phyloP scores from a whole-genome alignment of 2,113 vertebrate species.

The Gallinago undulata region DNA sequence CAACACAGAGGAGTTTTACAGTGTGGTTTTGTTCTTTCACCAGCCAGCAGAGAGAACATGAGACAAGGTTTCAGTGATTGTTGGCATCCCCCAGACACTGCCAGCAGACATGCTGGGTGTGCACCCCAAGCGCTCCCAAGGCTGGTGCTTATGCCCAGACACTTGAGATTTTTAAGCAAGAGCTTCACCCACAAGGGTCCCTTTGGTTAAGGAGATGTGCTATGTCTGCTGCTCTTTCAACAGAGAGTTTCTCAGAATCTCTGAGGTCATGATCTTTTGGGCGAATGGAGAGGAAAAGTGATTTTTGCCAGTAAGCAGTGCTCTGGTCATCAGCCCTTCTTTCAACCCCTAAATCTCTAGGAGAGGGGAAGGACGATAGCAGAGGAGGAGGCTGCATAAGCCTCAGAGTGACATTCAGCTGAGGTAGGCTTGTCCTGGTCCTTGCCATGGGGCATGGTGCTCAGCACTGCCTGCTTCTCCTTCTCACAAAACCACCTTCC shows the following conservation, averaged over 20 bases:
- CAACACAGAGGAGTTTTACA: neutral
- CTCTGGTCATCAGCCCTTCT: neutral
- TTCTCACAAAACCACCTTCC: neutral
- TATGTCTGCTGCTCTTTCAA: neutral
- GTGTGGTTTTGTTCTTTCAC: neutral
- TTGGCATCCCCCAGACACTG: neutral
- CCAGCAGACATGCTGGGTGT: neutral
- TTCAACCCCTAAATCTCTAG: neutral
- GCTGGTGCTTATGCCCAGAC: rapidly evolving
- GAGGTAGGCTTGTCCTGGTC: neutral
- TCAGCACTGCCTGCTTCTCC: neutral
- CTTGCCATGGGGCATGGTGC: too few species aligned
- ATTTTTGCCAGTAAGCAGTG: rapidly evolving
- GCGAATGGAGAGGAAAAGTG: rapidly evolving
- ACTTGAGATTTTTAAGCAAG: neutral
- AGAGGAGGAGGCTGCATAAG: neutral
- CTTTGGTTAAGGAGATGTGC: neutral
- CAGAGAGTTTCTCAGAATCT: neutral
- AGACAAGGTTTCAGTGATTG: rapidly evolving
- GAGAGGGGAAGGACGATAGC: neutral
- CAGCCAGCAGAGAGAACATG: neutral
- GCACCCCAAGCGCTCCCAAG: rapidly evolving
- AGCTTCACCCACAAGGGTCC: neutral
- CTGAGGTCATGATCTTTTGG: neutral
- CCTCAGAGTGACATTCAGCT: neutral